Evolutionary conservation across 1,140 invertebrate genomes (phyloP), one percentile per base, ranked within the genome.

Genomic region (Zaprionus lachaisei): DNA sequence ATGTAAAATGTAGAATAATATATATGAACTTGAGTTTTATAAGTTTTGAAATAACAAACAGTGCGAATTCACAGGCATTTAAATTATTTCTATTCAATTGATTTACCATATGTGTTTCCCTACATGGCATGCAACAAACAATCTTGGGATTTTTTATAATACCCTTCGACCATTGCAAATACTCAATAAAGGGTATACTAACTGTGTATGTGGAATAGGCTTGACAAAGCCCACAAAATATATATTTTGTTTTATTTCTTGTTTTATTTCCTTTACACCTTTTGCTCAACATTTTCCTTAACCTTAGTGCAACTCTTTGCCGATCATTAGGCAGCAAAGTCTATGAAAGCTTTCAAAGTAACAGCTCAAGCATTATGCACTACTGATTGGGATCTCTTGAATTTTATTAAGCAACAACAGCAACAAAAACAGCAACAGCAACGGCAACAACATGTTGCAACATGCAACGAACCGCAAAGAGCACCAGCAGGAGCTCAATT

Each of bases 391-490:
- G 54, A 37, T 65, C 64, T 60, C 56, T 73, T 55, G 17, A 70
- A 61, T 12, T 68, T 60, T 72, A 58, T 65, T 34, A 60, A 66
- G 47, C 56, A 69, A 58, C 17, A 66, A 7, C 47, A 64, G 12
- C 61, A 62, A 34, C 17, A 47, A 11, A 2, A 49, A 22, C 2
- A 14, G 20, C 20, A 49, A 22, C 15, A 5, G 15, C 26, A 31
- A 49, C 41, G 14, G 17, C 31, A 37, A 61, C 51, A 75, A 71
- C 56, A 77, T 77, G 62, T 72, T 77, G 70, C 63, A 73, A n/a
- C 56, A 51, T 31, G 26, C 74, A 77, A 26, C 26, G 66, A 69
- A 38, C 72, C 72, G 58, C 72, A 74, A 74, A 68, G 34, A 68
- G 61, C 37, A 72, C 28, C 55, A 41, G 55, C n/a, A 58, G 60